Evolutionary conservation across 2,113 vertebrate species (phyloP), one percentile per base, ranked within the genome.

Genomic region (Heteronetta atricapilla): DNA sequence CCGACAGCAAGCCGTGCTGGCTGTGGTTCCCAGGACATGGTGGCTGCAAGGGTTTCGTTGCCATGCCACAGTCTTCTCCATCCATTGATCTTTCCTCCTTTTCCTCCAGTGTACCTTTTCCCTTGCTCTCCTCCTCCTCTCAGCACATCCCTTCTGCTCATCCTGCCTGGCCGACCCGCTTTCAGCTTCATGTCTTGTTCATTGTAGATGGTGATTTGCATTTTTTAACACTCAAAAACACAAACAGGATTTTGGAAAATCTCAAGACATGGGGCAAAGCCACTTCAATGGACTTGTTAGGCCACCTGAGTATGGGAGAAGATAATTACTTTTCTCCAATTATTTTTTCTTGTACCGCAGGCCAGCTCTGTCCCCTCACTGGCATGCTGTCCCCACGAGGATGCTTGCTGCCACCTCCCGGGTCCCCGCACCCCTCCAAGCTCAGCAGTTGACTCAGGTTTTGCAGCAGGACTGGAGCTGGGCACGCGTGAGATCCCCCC

Each of bases 301-400:
- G 25, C 22, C 55, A n/a, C 55, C 53, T 74, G 38, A 70, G 6
- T 55, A 12, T 5, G 52, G 55, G 4, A 60, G 26, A 79, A 64
- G 33, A 31, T 38, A 94, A 53, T 52, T 83, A 0, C 40, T 76
- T 87, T 62, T n/a, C 23, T 63, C 11, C 3, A 4, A 56, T 82
- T 66, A 12, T 58, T 59, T 89, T 75, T n/a, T 40, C 50, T 72
- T 38, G 28, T n/a, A 66, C 1, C 0, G 20, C 33, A 64, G 56
- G 50, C 33, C 16, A 69, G 66, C 17, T 48, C 62, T n/a, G 8
- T 66, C 23, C n/a, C 22, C 38, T 80, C 25, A 16, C 33, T 7
- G 6, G 38, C n/a, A 58, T 1, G 0, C 3, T 1, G 26, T 33
- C 33, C 84, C 62, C 23, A 31, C 1, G 1, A 42, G 14, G 16